Percentiles rank a stretch among this genome's conserved stretches.
Evolutionary conservation across 2,888 invertebrate species (phyloP).

Genomic region (Rotaria sp.): DNA sequence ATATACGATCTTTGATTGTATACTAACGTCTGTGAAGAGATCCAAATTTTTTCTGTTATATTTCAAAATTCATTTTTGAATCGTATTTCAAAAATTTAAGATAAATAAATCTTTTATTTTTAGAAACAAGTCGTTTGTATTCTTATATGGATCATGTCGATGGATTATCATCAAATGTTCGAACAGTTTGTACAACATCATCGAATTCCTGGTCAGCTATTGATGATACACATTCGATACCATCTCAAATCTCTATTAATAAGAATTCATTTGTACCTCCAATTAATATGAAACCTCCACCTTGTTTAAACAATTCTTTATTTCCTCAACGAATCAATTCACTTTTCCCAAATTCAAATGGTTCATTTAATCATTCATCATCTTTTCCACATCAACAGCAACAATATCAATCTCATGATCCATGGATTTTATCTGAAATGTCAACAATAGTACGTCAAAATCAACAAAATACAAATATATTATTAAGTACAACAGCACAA

Average conservation of each 20-base stretch:
- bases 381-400: background rate
- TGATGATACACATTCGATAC: background rate
- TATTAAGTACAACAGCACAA: background rate
- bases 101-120: background rate
- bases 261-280: background rate
- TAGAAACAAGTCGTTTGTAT: background rate
- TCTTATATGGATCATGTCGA: background rate
- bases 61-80: too few relatives aligned
- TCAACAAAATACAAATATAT: background rate
- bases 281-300: background rate
- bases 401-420: background rate
- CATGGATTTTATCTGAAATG: conserved; percentile 3
- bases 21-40: too few relatives aligned
- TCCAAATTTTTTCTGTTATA: too few relatives aligned
- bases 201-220: background rate
- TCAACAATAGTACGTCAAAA: background rate
- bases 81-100: too few relatives aligned
- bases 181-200: background rate
- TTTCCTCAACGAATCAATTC: background rate
- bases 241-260: background rate
- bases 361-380: background rate
- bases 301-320: background rate
- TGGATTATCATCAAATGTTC: background rate
- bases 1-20: too few relatives aligned
- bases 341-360: background rate